A percentile compares a stretch with the other conserved stretches of the same genome.
phyloP scores from a whole-genome alignment of 2,888 invertebrate species.

The Meliscaeva auricollis region DNA sequence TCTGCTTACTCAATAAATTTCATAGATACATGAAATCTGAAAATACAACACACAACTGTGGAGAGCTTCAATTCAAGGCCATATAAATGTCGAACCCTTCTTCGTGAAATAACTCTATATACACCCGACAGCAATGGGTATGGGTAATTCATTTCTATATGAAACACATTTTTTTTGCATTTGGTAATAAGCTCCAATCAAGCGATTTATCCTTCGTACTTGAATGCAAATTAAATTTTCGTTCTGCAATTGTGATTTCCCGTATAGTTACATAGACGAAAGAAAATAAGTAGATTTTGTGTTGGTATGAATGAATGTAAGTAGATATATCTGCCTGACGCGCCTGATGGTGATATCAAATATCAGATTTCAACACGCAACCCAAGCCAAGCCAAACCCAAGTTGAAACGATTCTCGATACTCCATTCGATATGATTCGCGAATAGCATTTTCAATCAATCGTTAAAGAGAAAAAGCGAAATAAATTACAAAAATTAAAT shows the following conservation, averaged over 20 bases:
- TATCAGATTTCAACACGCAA: conserved; percentile 57
- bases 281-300: neutral
- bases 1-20: no score
- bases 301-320: no score
- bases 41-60: neutral
- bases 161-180: conserved; percentile 30
- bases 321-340: neutral
- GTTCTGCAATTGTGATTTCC: conserved; percentile 25
- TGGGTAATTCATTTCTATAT: neutral
- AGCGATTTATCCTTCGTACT: conserved; percentile 60
- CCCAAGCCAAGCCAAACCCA: neutral
- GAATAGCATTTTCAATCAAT: conserved; percentile 61
- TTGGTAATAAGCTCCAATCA: conserved; percentile 66
- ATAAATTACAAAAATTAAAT: conserved; percentile 52
- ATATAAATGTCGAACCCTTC: neutral
- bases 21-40: neutral
- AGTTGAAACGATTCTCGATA: neutral
- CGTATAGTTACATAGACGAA: neutral
- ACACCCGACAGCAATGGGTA: neutral
- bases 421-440: neutral
- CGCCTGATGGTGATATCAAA: conserved; percentile 16
- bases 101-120: neutral
- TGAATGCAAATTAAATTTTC: conserved; percentile 30
- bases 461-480: conserved; percentile 7
- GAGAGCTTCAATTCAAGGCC: neutral